Evolutionary conservation across 2,888 invertebrate genomes (phyloP).

Genomic region (Lottia scabra): DNA sequence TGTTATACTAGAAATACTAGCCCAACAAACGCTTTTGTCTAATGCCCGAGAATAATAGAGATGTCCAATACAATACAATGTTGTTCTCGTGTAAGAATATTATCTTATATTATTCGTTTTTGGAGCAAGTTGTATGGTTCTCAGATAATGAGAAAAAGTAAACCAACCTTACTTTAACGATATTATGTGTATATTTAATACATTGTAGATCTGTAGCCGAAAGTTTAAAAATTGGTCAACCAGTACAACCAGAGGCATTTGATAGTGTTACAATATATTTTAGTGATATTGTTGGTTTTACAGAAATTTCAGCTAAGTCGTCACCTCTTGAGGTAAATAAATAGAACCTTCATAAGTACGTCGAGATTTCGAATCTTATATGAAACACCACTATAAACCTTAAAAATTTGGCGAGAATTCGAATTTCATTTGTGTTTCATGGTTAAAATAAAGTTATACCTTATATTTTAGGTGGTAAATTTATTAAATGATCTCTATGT

Average conservation of each 20-base stretch:
- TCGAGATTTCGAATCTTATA: no score
- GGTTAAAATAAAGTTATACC: neutral
- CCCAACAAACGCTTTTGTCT: no score
- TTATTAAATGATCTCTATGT: neutral
- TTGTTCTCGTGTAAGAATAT: neutral
- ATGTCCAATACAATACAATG: neutral
- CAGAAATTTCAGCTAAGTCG: constrained; percentile 40
- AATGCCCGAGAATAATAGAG: no score
- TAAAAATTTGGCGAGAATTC: no score
- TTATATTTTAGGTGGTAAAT: neutral
- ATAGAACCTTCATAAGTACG: no score
- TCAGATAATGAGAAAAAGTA: no score
- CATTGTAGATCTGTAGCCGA: constrained; percentile 76
- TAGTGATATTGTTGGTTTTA: constrained; percentile 77
- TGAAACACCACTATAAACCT: no score
- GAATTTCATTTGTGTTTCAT: no score
- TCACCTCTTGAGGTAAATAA: constrained; percentile 39
- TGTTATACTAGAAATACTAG: no score
- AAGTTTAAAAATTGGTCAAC: constrained; percentile 86
- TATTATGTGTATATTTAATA: neutral
- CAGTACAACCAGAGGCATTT: constrained; percentile 90
- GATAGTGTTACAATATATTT: constrained; percentile 93
- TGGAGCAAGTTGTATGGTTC: no score
- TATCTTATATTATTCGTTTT: no score
- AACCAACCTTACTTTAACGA: neutral